phyloP scores from a whole-genome alignment of 2,888 invertebrate genomes.

The Aleiodes testaceus region DNA sequence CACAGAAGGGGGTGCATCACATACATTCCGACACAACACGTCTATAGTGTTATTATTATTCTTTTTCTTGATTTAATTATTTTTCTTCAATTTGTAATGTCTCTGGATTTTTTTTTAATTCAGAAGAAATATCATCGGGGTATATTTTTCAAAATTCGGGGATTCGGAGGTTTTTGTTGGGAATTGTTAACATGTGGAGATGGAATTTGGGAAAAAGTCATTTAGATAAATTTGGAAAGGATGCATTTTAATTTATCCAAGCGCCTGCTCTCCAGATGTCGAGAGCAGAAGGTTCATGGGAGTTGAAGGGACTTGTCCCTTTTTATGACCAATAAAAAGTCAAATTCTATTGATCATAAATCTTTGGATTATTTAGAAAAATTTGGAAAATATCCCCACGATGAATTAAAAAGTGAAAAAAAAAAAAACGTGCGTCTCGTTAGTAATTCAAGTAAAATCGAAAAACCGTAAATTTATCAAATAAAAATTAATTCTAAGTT shows the following conservation, averaged over 20 bases:
- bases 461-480: neutral
- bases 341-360: neutral
- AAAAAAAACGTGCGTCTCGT: conserved; percentile 4
- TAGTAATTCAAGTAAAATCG: neutral
- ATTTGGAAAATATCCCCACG: too few species aligned
- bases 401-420: neutral
- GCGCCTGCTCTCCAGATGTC: too few species aligned
- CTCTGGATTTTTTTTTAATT: neutral
- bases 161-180: neutral
- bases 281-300: too few species aligned
- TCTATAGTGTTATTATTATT: conserved; percentile 65
- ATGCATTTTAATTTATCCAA: too few species aligned
- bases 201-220: neutral
- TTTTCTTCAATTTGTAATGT: conserved; percentile 26
- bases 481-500: neutral
- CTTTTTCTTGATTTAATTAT: neutral
- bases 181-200: too few species aligned
- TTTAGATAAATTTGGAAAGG: too few species aligned
- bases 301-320: too few species aligned
- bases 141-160: neutral
- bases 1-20: conserved; percentile 71
- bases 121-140: neutral
- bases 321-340: neutral
- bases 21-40: conserved; percentile 71
- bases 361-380: too few species aligned